phyloP scores from a whole-genome alignment of 64 coral and sea anemone genomes.

The Actinia equina region DNA sequence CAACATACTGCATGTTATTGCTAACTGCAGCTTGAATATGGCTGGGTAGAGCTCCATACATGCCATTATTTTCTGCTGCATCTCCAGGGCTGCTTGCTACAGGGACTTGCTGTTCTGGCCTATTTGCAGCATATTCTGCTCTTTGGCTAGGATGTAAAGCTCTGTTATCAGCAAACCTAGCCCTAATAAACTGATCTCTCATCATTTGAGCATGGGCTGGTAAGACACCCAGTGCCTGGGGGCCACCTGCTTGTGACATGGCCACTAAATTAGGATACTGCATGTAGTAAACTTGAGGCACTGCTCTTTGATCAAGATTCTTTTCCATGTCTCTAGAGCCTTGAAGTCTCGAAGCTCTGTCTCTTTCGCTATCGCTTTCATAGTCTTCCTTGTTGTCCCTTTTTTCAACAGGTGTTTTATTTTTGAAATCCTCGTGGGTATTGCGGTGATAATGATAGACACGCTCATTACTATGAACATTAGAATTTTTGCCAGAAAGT shows the following conservation, averaged over 20 bases:
- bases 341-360: constrained; percentile 5
- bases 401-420: neutral
- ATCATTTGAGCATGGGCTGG: constrained; percentile 31
- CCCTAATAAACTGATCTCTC: constrained; percentile 44
- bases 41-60: constrained; percentile 24
- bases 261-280: constrained; percentile 51
- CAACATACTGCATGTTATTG: constrained; percentile 58
- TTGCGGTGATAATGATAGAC: constrained; percentile 54
- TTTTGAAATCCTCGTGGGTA: constrained; percentile 25
- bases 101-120: constrained; percentile 90
- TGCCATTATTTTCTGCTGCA: constrained; percentile 38
- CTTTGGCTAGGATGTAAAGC: constrained; percentile 46
- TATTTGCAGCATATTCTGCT: constrained; percentile 55
- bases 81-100: constrained; percentile 71
- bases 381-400: constrained; percentile 47
- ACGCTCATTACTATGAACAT: constrained; percentile 39
- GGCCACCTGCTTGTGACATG: constrained; percentile 47
- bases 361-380: constrained; percentile 48
- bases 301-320: constrained; percentile 16
- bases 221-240: constrained; percentile 24
- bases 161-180: constrained; percentile 45
- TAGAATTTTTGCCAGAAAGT: neutral
- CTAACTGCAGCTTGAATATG: constrained; percentile 36
- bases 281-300: constrained; percentile 56
- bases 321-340: constrained; percentile 33